Conservation (phyloP, 2,797 vertebrate genomes). For the Lutjanus argentimaculatus region DNA sequence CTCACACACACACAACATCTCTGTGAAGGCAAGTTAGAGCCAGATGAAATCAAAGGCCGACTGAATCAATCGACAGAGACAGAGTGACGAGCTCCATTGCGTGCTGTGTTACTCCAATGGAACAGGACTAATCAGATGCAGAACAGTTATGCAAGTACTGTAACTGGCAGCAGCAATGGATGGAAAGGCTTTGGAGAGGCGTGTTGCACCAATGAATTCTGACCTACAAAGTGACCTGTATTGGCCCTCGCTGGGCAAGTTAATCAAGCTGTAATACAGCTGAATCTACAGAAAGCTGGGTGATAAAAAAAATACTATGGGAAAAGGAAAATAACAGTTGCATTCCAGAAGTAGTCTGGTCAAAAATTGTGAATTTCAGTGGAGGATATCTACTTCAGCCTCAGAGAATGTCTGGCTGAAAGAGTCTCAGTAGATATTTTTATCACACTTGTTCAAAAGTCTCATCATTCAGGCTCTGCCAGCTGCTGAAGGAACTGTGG, state of each 20-base stretch:
- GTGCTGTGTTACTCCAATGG: slow-evolving; percentile 14
- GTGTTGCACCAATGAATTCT: not conserved
- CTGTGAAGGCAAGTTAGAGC: slow-evolving; percentile 5
- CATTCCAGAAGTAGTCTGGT: no score
- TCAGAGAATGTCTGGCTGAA: no score
- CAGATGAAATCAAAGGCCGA: slow-evolving; percentile 43
- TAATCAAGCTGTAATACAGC: not conserved
- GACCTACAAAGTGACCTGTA: slow-evolving; percentile 10
- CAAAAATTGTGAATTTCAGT: no score
- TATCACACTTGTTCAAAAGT: no score
- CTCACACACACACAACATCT: slow-evolving; percentile 34
- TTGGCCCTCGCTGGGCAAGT: not conserved
- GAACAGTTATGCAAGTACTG: slow-evolving; percentile 19
- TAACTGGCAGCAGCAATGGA: slow-evolving; percentile 5
- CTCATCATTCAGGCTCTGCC: no score
- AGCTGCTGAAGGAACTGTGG: no score
- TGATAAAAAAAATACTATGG: not conserved
- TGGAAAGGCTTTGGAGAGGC: slow-evolving; percentile 12
- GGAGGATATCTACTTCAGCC: no score
- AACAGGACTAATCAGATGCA: slow-evolving; percentile 44
- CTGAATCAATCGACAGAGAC: slow-evolving; percentile 33
- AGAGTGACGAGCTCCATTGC: slow-evolving; percentile 23
- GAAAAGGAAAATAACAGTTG: no score
- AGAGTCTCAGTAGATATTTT: no score
- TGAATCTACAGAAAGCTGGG: not conserved